These are phyloP conservation scores for Acanthopleura granulata DNA, from an alignment of 2,888 invertebrate species.

Conservation along the genomic window DNA sequence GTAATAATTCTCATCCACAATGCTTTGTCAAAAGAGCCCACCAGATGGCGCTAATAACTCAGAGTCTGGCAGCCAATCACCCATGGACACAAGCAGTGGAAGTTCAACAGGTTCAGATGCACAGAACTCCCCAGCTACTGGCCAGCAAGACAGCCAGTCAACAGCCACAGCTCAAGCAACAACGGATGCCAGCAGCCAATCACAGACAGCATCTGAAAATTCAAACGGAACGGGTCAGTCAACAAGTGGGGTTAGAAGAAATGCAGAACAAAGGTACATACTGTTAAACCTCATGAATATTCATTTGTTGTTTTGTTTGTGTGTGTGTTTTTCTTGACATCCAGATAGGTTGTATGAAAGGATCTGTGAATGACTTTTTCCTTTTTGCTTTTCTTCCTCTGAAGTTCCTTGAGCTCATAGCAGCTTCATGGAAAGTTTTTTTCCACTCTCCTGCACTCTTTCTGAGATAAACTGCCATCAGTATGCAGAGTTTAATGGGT, in stretches of 20 bases:
- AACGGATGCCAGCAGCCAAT: constrained; percentile 21
- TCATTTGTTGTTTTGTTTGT: too few relatives aligned
- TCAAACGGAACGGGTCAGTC: neutral
- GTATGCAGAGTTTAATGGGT: too few relatives aligned
- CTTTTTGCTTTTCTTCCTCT: too few relatives aligned
- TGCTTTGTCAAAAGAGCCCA: neutral
- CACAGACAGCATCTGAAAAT: constrained; percentile 27
- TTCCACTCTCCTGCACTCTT: too few relatives aligned
- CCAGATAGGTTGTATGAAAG: too few relatives aligned
- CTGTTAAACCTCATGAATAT: neutral
- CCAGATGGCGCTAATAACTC: neutral
- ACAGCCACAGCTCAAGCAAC: constrained; percentile 19
- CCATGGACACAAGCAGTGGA: neutral
- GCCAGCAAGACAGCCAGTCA: constrained; percentile 38
- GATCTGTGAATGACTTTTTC: too few relatives aligned
- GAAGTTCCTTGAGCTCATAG: too few relatives aligned
- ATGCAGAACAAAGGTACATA: neutral
- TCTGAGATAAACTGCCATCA: too few relatives aligned
- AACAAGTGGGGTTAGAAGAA: neutral
- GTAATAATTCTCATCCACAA: too few relatives aligned
- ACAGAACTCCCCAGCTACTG: neutral
- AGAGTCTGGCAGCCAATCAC: neutral
- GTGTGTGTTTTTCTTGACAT: too few relatives aligned
- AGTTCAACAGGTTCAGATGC: neutral
- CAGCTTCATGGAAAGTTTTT: too few relatives aligned